Evolutionary conservation across 2,888 invertebrate species (phyloP), one percentile per base, ranked within the genome.

Genomic region (Patella caerulea): DNA sequence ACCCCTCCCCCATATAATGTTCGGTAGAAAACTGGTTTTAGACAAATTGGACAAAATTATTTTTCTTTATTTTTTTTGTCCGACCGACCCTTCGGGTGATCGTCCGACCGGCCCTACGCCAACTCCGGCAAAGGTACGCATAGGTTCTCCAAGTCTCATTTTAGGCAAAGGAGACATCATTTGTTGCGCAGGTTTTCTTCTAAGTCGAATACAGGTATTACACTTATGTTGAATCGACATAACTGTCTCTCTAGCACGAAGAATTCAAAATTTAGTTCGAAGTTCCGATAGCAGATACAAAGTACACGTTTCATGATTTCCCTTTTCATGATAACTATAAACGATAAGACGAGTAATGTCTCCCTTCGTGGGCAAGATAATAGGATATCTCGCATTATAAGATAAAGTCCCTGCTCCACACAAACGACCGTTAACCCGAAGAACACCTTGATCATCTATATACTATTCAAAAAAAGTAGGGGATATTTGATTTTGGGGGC

Each of bases 41-140:
- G n/a, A n/a, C n/a, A n/a, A n/a, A n/a, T n/a, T n/a, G n/a, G n/a
- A n/a, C n/a, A n/a, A n/a, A n/a, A n/a, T n/a, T n/a, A n/a, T n/a
- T n/a, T n/a, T n/a, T n/a, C n/a, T n/a, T n/a, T n/a, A n/a, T n/a
- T n/a, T n/a, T n/a, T n/a, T n/a, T n/a, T n/a, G n/a, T n/a, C n/a
- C n/a, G n/a, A n/a, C n/a, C n/a, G n/a, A n/a, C n/a, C n/a, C n/a
- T n/a, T n/a, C n/a, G n/a, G n/a, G n/a, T n/a, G n/a, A n/a, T n/a
- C n/a, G n/a, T n/a, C n/a, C n/a, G n/a, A n/a, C n/a, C n/a, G n/a
- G n/a, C n/a, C n/a, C 81, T 14, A 85, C 81, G 17, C 79, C 74
- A 73, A 56, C 24, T 15, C 71, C 11, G 7, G 78, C 72, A 74
- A 84, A 84, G 56, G 82, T 82, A 19, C 78, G 75, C 45, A 81